phyloP scores from a whole-genome alignment of 2,113 vertebrate genomes.

The Mastomys natalensis region DNA sequence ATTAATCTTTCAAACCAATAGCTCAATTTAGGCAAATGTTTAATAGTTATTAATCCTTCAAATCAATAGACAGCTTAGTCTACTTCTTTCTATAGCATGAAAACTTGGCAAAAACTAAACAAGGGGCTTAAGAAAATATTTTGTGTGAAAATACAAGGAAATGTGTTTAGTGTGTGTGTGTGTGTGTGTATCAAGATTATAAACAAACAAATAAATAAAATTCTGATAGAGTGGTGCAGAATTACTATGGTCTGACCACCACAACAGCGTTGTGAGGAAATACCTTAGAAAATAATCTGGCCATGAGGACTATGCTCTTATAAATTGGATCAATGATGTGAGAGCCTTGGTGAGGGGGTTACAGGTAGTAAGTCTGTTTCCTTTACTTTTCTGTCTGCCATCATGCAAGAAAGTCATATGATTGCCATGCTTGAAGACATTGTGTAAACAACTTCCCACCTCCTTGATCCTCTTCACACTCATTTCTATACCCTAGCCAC shows the following conservation, averaged over 20 bases:
- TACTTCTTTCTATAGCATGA: neutral
- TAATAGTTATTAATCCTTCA: neutral
- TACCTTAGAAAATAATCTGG: too few relatives aligned
- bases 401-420: neutral
- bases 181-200: neutral
- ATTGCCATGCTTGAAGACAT: neutral
- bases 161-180: neutral
- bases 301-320: accelerated
- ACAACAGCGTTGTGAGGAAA: neutral
- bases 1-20: neutral
- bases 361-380: neutral
- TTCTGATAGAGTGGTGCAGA: neutral
- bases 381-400: neutral
- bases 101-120: constrained; percentile 3
- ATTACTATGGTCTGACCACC: neutral
- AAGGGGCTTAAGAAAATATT: neutral
- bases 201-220: neutral
- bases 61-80: neutral
- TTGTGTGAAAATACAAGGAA: neutral
- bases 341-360: neutral
- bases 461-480: neutral
- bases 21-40: constrained; percentile 1
- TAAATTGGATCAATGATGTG: neutral
- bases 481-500: neutral
- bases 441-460: neutral